Evolutionary conservation across 2,888 invertebrate genomes (phyloP).

Genomic region (Marasmarcha lunaedactyla): DNA sequence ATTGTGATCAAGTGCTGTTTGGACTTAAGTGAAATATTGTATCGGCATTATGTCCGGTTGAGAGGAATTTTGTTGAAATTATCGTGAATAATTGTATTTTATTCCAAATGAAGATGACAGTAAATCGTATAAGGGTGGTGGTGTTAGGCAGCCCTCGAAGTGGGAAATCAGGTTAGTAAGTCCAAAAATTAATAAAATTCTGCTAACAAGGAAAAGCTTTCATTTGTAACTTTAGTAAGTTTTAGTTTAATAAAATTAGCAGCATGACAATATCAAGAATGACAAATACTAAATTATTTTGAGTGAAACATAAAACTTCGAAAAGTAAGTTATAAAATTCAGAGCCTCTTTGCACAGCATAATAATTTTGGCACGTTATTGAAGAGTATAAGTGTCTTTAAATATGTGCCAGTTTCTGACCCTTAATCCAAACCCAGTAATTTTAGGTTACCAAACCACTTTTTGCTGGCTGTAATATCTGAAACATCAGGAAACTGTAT

Average conservation of each 20-base stretch:
- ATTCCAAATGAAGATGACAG: conserved; percentile 76
- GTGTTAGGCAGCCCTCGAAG: conserved; percentile 82
- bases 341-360: not conserved
- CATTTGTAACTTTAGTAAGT: not conserved
- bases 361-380: not conserved
- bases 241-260: not conserved
- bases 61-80: conserved; percentile 26
- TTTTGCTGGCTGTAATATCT: not conserved
- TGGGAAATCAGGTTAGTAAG: conserved; percentile 82
- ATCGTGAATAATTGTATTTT: conserved; percentile 21
- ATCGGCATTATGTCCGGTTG: conserved; percentile 29
- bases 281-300: no score
- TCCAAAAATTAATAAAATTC: not conserved
- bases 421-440: not conserved
- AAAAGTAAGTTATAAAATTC: no score
- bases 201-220: not conserved
- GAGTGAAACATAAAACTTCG: no score
- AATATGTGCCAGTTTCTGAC: not conserved
- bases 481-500: not conserved
- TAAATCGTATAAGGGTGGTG: conserved; percentile 83
- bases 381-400: not conserved
- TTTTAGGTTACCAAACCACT: not conserved
- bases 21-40: conserved; percentile 14
- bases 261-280: no score
- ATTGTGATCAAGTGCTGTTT: conserved; percentile 23